Evolutionary conservation across 2,888 invertebrate species (phyloP).

Genomic region (Meta bourneti): DNA sequence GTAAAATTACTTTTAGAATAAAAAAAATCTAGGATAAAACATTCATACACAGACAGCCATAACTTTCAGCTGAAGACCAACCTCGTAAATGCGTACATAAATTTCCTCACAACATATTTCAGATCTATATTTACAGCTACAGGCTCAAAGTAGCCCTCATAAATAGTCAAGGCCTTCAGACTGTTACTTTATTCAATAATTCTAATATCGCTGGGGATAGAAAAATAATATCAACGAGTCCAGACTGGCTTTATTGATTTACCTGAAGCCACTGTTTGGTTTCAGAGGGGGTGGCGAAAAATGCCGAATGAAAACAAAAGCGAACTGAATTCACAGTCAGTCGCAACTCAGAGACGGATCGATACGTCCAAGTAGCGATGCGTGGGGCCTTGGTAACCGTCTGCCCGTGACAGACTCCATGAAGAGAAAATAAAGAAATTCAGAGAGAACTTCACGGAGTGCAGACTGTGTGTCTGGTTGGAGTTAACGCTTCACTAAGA

Average conservation of each 20-base stretch:
- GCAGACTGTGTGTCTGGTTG: constrained; percentile 8
- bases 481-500: neutral
- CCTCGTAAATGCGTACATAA: no score
- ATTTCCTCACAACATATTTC: no score
- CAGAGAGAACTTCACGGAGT: neutral
- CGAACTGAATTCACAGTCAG: neutral
- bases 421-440: no score
- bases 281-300: neutral
- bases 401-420: neutral
- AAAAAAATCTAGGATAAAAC: no score
- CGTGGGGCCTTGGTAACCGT: neutral
- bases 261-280: neutral
- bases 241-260: constrained; percentile 11
- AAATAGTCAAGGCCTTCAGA: no score
- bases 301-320: neutral
- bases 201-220: no score
- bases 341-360: neutral
- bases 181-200: no score
- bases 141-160: no score
- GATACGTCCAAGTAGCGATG: neutral
- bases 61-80: no score
- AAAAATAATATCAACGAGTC: neutral
- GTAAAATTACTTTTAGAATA: no score
- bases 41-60: no score
- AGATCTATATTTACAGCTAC: no score